Evolutionary conservation across 2,888 invertebrate genomes (phyloP), one percentile per base, ranked within the genome.

Genomic region (Bugula neritina): DNA sequence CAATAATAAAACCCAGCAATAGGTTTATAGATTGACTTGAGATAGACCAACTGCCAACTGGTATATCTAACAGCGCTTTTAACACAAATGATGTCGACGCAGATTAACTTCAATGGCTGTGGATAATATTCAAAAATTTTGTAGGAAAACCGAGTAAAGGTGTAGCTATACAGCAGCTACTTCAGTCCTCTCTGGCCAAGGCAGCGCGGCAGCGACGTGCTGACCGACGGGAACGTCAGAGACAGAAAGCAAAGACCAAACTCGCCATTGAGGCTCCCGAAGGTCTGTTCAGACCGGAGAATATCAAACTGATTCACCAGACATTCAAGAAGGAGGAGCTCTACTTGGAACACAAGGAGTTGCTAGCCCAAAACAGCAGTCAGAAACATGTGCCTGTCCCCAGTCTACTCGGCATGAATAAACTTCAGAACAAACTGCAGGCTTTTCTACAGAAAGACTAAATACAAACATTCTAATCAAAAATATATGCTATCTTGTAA

Each of bases 301-400:
- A 70, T 25, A 52, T 70, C 23, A 43, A 54, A 43, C 54, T 70
- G 23, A 54, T 70, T 3, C 23, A 54, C 17, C 21, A 54, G 17
- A 43, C 23, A 2, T 70, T 70, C 29, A 70, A 43, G 25, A n/a
- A 70, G 29, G 70, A 70, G 43, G 70, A 70, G 2, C 31, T 70
- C 5, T 23, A 54, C 52, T 10, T n/a, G 3, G 29, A 70, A 31
- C 70, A 70, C 70, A 35, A 29, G 43, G 43, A n/a, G 5, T 52
- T 70, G 2, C 52, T 70, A 13, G 70, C 21, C 3, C 35, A 70
- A 54, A 70, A 70, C 52, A 70, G 21, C n/a, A 63, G 10, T 31
- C 13, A 27, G 27, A 25, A 21, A 31, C 13, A 13, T 25, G 5
- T 34, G 27, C 63, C 31, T 31, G 17, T 63, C 5, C 31, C 34